Percentiles rank a stretch among this genome's conserved stretches.
These are phyloP conservation scores for Holotrichia oblita DNA, from an alignment of 1,140 invertebrate genomes.

Conservation along the genomic window DNA sequence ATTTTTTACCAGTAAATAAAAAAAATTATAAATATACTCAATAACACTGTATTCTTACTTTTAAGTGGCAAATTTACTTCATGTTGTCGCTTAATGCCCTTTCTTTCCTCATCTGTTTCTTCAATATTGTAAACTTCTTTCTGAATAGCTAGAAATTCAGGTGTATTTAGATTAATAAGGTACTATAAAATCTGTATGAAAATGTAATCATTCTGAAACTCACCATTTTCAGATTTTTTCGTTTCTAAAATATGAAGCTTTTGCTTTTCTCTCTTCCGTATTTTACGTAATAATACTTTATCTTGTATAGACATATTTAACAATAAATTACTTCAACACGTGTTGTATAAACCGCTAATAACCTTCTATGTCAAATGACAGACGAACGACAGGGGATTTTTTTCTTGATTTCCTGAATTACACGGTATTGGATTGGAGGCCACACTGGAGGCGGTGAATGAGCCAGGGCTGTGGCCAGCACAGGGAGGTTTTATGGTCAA, in stretches of 20 bases:
- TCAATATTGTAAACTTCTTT: background rate
- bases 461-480: too few relatives aligned
- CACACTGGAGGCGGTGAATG: too few relatives aligned
- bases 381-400: too few relatives aligned
- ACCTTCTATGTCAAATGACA: too few relatives aligned
- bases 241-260: slow-evolving; percentile 70
- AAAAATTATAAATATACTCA: background rate
- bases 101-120: background rate
- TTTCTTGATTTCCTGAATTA: too few relatives aligned
- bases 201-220: slow-evolving; percentile 17
- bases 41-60: background rate
- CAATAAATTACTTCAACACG: too few relatives aligned
- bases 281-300: slow-evolving; percentile 80
- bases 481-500: too few relatives aligned
- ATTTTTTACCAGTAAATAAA: background rate
- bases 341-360: too few relatives aligned
- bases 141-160: background rate
- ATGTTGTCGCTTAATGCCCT: background rate
- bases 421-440: too few relatives aligned
- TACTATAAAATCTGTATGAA: background rate
- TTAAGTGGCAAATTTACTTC: background rate
- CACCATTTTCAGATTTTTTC: slow-evolving; percentile 62
- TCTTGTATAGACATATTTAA: slow-evolving; percentile 75
- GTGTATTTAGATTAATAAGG: background rate
- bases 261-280: slow-evolving; percentile 78